Evolutionary conservation across 2,797 vertebrate species (phyloP).

Genomic region (Nothura maculosa): DNA sequence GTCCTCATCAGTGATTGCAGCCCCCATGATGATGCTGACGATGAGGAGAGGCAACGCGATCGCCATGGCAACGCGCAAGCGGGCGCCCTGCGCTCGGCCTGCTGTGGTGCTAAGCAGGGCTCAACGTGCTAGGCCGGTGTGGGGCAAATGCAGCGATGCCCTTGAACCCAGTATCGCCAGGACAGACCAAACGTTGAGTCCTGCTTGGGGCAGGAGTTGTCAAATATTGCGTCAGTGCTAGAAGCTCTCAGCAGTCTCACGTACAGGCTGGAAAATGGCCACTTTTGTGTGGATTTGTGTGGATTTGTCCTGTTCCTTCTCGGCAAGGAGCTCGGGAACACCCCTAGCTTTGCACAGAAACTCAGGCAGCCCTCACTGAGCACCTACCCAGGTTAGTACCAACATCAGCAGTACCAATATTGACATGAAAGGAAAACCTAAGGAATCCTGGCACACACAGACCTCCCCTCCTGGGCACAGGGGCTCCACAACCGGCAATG

Average conservation of each 20-base stretch:
- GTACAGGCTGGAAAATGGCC: not conserved
- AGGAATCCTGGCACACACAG: fast-evolving
- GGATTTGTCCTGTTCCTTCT: not conserved
- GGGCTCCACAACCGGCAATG: fast-evolving
- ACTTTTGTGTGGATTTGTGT: not conserved
- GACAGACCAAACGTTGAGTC: constrained; percentile 13
- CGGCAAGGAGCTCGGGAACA: not conserved
- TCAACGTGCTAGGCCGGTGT: too few species aligned
- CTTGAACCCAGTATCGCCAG: not conserved
- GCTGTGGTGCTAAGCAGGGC: too few species aligned
- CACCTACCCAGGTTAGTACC: fast-evolving
- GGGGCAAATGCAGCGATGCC: not conserved
- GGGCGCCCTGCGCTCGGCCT: not conserved
- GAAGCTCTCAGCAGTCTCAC: not conserved
- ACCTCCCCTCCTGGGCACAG: fast-evolving
- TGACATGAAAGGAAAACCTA: not conserved
- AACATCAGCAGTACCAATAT: fast-evolving
- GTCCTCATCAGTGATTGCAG: constrained; percentile 8
- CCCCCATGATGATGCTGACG: not conserved
- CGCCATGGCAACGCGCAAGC: not conserved
- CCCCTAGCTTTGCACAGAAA: not conserved
- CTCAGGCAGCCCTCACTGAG: not conserved
- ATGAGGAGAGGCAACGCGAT: constrained; percentile 22
- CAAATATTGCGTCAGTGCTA: not conserved
- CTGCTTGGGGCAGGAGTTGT: not conserved